Percentiles rank a stretch among this genome's conserved stretches.
Conservation (phyloP, 2,888 invertebrate species). For the Bombyx huttoni region DNA sequence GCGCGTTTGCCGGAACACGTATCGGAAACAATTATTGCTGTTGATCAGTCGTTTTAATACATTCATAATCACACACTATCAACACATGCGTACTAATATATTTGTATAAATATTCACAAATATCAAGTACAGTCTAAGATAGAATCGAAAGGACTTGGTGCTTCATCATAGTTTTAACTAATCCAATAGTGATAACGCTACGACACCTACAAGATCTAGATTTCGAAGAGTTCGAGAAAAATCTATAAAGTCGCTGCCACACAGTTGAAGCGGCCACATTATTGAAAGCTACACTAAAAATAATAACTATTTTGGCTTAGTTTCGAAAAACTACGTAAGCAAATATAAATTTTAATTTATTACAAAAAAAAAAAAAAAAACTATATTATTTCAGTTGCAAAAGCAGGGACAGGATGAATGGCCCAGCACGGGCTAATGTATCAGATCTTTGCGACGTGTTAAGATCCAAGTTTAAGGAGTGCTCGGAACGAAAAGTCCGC, state of each 20-base stretch:
- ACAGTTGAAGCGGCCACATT: constrained; percentile 35
- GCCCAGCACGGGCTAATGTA: background rate
- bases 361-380: too few relatives aligned
- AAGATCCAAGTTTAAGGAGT: background rate
- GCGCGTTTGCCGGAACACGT: background rate
- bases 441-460: background rate
- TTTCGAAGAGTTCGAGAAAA: constrained; percentile 25
- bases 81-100: constrained; percentile 19
- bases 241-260: constrained; percentile 58
- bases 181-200: constrained; percentile 16
- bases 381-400: too few relatives aligned
- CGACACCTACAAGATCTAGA: constrained; percentile 39
- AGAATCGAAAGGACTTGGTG: constrained; percentile 10
- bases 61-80: constrained; percentile 7
- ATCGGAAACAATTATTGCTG: background rate
- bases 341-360: background rate
- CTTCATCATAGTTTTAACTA: constrained; percentile 2
- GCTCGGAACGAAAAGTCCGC: too few relatives aligned
- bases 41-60: constrained; percentile 2
- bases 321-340: constrained; percentile 30
- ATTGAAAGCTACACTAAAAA: constrained; percentile 34
- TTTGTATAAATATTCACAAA: constrained; percentile 22
- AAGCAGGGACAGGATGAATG: background rate
- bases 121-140: constrained; percentile 31
- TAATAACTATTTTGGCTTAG: constrained; percentile 46